Evolutionary conservation across 92 coral and sea anemone genomes (phyloP).

Genomic region (Porites rus): DNA sequence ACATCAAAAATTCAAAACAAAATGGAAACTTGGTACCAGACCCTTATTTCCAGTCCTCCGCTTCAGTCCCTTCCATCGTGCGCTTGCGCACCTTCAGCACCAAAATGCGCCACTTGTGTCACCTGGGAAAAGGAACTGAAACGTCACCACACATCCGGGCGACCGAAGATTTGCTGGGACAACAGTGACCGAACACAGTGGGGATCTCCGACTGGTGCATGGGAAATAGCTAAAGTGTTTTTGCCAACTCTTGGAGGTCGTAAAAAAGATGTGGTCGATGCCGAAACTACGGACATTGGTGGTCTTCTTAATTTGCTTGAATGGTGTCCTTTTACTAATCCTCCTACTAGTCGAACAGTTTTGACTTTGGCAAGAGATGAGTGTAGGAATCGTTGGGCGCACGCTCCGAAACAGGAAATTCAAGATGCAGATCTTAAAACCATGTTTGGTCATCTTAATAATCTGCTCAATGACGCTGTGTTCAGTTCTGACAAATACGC

Average conservation of each 20-base stretch:
- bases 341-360: background rate
- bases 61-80: slow-evolving; percentile 47
- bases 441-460: no score
- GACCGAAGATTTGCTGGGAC: slow-evolving; percentile 67
- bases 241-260: slow-evolving; percentile 71
- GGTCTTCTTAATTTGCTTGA: slow-evolving; percentile 76
- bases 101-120: background rate
- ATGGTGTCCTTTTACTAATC: slow-evolving; percentile 60
- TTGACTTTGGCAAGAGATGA: background rate
- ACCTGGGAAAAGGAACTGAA: slow-evolving; percentile 44
- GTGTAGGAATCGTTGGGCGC: slow-evolving; percentile 68
- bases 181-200: slow-evolving; percentile 78
- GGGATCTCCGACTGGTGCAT: slow-evolving; percentile 78
- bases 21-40: slow-evolving; percentile 52
- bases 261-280: slow-evolving; percentile 34
- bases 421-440: no score
- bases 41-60: slow-evolving; percentile 39
- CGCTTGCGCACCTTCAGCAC: background rate
- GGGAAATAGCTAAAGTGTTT: slow-evolving; percentile 87
- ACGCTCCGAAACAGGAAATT: slow-evolving; percentile 45
- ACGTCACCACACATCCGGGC: slow-evolving; percentile 35
- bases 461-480: background rate
- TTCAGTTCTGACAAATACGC: slow-evolving; percentile 16
- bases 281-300: slow-evolving; percentile 65
- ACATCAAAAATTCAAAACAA: slow-evolving; percentile 54